A percentile compares a stretch with the other conserved stretches of the same genome.
These are phyloP conservation scores for Cepphus grylle DNA, from an alignment of 2,113 vertebrate species.

Conservation along the genomic window DNA sequence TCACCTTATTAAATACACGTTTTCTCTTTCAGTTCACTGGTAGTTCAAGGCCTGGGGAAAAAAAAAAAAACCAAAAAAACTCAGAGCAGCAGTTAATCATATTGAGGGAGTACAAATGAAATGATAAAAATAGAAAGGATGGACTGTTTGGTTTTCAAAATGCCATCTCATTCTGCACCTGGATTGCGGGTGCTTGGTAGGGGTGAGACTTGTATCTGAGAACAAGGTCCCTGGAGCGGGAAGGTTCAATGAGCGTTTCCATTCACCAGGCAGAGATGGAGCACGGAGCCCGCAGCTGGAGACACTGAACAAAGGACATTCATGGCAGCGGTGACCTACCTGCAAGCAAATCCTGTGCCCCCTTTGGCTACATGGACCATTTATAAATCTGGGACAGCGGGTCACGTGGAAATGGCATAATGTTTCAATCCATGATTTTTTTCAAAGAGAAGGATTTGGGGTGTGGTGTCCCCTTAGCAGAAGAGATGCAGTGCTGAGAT, in stretches of 20 bases:
- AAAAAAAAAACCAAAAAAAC: background rate
- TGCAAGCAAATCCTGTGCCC: background rate
- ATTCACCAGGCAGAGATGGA: background rate
- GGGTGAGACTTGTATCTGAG: background rate
- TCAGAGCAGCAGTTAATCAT: constrained; percentile 15
- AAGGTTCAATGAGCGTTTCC: background rate
- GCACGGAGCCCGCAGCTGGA: rapidly evolving
- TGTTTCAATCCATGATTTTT: background rate
- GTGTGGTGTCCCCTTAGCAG: background rate
- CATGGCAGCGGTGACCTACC: background rate
- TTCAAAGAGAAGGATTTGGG: background rate
- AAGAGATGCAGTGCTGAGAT: background rate
- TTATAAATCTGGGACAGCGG: background rate
- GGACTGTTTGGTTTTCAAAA: constrained; percentile 26
- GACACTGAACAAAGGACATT: background rate
- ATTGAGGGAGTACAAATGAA: background rate
- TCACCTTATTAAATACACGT: background rate
- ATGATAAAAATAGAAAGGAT: constrained; percentile 33
- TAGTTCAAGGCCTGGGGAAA: background rate
- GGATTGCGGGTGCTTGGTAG: background rate
- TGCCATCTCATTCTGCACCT: background rate
- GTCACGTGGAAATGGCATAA: background rate
- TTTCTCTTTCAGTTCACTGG: background rate
- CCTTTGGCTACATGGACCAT: background rate
- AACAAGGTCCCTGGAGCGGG: background rate